Evolutionary conservation across 2,888 invertebrate genomes (phyloP).

Genomic region (Drosophila stalkeri): DNA sequence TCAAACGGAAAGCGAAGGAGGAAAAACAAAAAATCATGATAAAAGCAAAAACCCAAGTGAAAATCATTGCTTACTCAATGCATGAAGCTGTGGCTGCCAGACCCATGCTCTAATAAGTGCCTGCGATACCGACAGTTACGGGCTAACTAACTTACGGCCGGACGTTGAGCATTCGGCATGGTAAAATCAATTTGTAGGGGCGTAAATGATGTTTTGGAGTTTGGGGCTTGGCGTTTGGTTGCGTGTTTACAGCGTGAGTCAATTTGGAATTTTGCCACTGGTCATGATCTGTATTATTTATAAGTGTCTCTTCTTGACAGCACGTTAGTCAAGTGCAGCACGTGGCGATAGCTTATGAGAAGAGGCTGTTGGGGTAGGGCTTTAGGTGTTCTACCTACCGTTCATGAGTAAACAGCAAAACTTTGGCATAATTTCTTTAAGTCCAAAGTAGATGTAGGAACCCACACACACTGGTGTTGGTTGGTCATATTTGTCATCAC

Average conservation of each 20-base stretch:
- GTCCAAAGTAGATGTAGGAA: conserved; percentile 8
- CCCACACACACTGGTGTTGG: background rate
- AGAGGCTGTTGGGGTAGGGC: conserved; percentile 1
- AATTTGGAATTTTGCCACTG: conserved; percentile 33
- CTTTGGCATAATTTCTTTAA: conserved; percentile 36
- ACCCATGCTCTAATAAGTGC: conserved; percentile 2
- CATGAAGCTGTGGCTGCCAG: conserved; percentile 21
- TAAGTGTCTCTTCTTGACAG: conserved; percentile 47
- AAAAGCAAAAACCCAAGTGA: conserved; percentile 43
- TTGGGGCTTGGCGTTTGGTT: conserved; percentile 3
- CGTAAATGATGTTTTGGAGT: conserved; percentile 27
- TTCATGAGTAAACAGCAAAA: conserved; percentile 20
- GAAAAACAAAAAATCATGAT: conserved; percentile 19
- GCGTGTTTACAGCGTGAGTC: conserved; percentile 26
- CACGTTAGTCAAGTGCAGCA: conserved; percentile 50
- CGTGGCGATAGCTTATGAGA: conserved; percentile 37
- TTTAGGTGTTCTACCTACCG: background rate
- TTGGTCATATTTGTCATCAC: conserved; percentile 24
- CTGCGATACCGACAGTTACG: conserved; percentile 24
- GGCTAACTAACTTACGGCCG: conserved; percentile 48
- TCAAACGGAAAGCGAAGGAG: conserved; percentile 12
- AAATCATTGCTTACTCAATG: conserved; percentile 56
- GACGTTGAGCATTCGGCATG: conserved; percentile 8
- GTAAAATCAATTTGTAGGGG: conserved; percentile 47
- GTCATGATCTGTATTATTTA: conserved; percentile 66